Evolutionary conservation across 2,888 invertebrate genomes (phyloP).

Genomic region (Drosophila atroscutellata): DNA sequence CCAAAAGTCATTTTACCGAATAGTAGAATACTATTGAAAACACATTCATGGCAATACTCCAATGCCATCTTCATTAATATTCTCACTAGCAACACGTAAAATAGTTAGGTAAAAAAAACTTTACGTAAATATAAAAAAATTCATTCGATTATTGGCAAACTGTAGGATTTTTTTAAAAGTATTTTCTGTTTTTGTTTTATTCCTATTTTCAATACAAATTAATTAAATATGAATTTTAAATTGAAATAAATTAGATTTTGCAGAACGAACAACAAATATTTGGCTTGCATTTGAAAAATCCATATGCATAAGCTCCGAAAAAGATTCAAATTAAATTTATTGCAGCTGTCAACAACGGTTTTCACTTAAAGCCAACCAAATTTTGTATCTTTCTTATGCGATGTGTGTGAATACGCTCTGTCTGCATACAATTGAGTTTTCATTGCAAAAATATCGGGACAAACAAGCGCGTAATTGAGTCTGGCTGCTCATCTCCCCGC

Average conservation of each 20-base stretch:
- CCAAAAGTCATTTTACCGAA: neutral
- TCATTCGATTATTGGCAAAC: neutral
- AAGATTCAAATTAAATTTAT: conserved; percentile 18
- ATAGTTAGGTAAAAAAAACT: neutral
- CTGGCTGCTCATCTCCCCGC: conserved; percentile 29
- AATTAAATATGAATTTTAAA: conserved; percentile 23
- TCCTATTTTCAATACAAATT: conserved; percentile 35
- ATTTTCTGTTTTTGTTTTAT: conserved; percentile 3
- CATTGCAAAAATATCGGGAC: conserved; percentile 62
- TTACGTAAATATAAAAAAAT: neutral
- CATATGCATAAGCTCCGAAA: neutral
- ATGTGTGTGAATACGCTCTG: neutral
- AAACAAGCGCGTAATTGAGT: conserved; percentile 76
- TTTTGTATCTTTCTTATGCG: neutral
- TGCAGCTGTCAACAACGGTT: conserved; percentile 32
- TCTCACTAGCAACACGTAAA: neutral
- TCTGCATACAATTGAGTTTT: conserved; percentile 58
- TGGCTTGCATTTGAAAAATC: conserved; percentile 38
- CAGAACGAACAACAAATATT: conserved; percentile 34
- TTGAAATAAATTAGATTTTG: neutral
- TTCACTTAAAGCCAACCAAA: conserved; percentile 23
- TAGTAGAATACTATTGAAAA: neutral
- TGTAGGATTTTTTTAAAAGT: neutral
- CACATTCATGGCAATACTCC: neutral
- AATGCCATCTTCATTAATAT: neutral